Base-by-base conservation (phyloP, 2,888 invertebrate species). In the Campoplex capitator region DNA sequence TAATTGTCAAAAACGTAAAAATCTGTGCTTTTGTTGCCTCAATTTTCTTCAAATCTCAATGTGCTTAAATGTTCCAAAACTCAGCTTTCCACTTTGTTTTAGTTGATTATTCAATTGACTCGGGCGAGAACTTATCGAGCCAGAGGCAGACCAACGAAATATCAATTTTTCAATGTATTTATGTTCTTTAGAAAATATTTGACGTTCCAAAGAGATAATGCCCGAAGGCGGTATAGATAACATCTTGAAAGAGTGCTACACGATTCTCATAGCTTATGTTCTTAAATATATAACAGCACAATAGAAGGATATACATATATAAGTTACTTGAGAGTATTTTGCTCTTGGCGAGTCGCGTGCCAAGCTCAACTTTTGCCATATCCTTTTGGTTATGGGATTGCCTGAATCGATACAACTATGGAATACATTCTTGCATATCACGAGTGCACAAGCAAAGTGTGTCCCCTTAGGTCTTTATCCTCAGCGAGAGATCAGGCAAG, bases 341-440 rank as follows among this genome's bases (percentile, higher is more conserved):
- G 80, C 65, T 54, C 65, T 74, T 42, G 74, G 45, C 54, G 62
- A 54, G 78, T 74, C 85, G 82, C 85, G 78, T 83, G 78, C 68
- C 82, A 45, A 28, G 54, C 65, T 75, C 70, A 45, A 68, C 42
- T 83, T 78, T 86, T 75, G 68, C 18, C 70, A 23, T 45, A 79
- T 74, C 38, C 65, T 54, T 67, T 54, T 28, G 71, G 28, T 71
- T 58, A 65, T 48, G 56, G 56, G 58, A 70, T 75, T 70, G 58
- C 48, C 35, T 32, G 28, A 73, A 74, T 73, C 78, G 51, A 42
- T 68, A 42, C n/a, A 42, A 45, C 70, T n/a, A 68, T 75, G 70
- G 65, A 18, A 70, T 76, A 82, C 54, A 82, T 23, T 4, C 38
- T 23, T 58, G n/a, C 76, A 77, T 70, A 71, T 71, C 54, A 45